Percentiles rank a stretch among this genome's conserved stretches.
Evolutionary conservation across 2,888 invertebrate species (phyloP).

Genomic region (Lithophane semibrunnea): DNA sequence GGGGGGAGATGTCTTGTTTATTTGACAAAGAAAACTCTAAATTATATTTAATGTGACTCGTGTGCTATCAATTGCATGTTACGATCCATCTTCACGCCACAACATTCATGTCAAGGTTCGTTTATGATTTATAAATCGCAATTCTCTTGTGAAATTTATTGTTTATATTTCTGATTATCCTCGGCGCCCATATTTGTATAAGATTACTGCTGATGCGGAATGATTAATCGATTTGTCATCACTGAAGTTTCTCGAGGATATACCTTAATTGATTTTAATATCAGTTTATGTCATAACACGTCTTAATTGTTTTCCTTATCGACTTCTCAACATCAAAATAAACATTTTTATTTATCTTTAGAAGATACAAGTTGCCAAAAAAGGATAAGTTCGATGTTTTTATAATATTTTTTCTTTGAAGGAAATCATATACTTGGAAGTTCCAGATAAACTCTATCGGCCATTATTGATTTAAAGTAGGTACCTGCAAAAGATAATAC

Average conservation of each 20-base stretch:
- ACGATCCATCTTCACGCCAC: conserved; percentile 64
- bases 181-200: conserved; percentile 68
- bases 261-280: conserved; percentile 60
- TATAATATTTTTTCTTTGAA: not conserved
- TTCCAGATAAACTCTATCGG: not conserved
- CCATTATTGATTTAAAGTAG: not conserved
- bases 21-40: conserved; percentile 29
- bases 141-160: conserved; percentile 65
- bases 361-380: conserved; percentile 27
- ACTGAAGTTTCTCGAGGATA: conserved; percentile 31
- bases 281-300: conserved; percentile 60
- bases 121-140: conserved; percentile 73
- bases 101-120: conserved; percentile 73
- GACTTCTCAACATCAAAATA: conserved; percentile 41
- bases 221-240: conserved; percentile 67
- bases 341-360: conserved; percentile 35
- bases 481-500: not conserved
- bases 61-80: conserved; percentile 36
- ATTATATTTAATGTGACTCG: conserved; percentile 10
- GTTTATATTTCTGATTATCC: conserved; percentile 65
- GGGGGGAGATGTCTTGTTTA: not conserved
- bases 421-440: not conserved
- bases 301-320: conserved; percentile 60
- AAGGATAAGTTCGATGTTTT: not conserved
- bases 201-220: conserved; percentile 60